phyloP scores from a whole-genome alignment of 2,113 vertebrate genomes.

The Corythornis cristatus region DNA sequence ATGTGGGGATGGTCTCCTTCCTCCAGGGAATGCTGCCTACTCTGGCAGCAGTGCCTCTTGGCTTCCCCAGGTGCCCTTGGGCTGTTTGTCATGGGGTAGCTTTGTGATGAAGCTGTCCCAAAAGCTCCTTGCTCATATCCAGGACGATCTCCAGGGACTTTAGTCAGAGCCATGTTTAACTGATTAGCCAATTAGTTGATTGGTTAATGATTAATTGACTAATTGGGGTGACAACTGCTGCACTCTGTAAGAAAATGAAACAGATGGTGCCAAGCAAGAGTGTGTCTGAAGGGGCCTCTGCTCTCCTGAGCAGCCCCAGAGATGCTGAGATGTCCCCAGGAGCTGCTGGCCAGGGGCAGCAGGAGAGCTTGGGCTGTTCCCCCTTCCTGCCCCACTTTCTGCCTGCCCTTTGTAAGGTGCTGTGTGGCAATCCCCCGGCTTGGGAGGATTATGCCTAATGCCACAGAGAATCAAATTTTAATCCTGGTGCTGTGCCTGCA shows the following conservation, averaged over 20 bases:
- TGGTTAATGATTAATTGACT: constrained; percentile 63
- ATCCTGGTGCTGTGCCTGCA: neutral
- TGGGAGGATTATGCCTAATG: constrained; percentile 45
- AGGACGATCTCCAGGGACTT: constrained; percentile 32
- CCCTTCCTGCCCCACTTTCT: constrained; percentile 31
- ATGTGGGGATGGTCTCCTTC: neutral
- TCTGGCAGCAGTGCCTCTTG: neutral
- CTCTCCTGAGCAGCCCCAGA: neutral
- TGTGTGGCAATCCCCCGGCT: constrained; percentile 19
- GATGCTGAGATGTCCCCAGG: neutral
- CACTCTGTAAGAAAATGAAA: neutral
- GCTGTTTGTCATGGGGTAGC: neutral
- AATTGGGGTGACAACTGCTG: constrained; percentile 22
- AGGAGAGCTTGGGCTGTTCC: neutral
- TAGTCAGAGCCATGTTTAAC: constrained; percentile 48
- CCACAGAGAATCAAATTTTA: constrained; percentile 25
- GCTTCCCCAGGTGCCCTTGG: neutral
- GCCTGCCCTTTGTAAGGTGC: neutral
- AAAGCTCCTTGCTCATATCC: neutral
- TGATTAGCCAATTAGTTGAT: constrained; percentile 61
- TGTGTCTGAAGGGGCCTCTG: neutral
- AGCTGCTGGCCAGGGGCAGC: neutral
- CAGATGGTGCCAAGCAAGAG: neutral
- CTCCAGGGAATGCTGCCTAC: neutral
- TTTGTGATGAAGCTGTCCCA: neutral